Evolutionary conservation across 2,888 invertebrate species (phyloP).

Genomic region (Drosophila rellima): DNA sequence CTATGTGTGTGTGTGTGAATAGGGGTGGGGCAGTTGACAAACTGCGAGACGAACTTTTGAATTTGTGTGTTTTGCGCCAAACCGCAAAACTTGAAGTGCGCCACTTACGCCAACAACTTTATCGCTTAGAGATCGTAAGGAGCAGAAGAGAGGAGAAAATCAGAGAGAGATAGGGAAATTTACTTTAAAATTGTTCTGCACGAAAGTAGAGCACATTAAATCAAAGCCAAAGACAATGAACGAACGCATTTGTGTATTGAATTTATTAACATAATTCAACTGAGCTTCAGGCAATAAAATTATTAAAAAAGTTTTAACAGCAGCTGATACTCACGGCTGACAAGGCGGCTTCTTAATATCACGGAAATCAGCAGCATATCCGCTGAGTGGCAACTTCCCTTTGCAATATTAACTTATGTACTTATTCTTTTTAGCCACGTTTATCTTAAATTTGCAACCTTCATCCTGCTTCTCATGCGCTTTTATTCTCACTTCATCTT

Average conservation of each 20-base stretch:
- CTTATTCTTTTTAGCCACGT: constrained; percentile 58
- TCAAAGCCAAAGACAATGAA: constrained; percentile 39
- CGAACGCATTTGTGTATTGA: constrained; percentile 61
- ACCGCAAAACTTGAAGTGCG: constrained; percentile 65
- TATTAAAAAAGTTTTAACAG: constrained; percentile 60
- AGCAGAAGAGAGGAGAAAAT: neutral
- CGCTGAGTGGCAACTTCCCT: constrained; percentile 25
- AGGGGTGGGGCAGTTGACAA: constrained; percentile 58
- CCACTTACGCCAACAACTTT: constrained; percentile 71
- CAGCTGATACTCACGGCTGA: constrained; percentile 51
- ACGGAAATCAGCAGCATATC: constrained; percentile 50
- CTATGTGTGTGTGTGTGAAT: constrained; percentile 11
- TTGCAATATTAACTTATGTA: constrained; percentile 54
- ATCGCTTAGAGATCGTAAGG: constrained; percentile 46
- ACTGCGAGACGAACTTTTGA: constrained; percentile 64
- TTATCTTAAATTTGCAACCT: constrained; percentile 8
- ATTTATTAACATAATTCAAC: constrained; percentile 78
- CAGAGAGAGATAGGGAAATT: neutral
- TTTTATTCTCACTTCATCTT: constrained; percentile 10
- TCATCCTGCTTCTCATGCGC: constrained; percentile 1
- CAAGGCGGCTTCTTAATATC: constrained; percentile 48
- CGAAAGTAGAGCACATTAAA: constrained; percentile 46
- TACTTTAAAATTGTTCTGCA: constrained; percentile 41
- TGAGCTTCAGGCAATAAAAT: constrained; percentile 45
- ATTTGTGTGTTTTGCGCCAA: constrained; percentile 70